phyloP scores from a whole-genome alignment of 2,797 vertebrate species.

The Hoplostethus atlanticus region DNA sequence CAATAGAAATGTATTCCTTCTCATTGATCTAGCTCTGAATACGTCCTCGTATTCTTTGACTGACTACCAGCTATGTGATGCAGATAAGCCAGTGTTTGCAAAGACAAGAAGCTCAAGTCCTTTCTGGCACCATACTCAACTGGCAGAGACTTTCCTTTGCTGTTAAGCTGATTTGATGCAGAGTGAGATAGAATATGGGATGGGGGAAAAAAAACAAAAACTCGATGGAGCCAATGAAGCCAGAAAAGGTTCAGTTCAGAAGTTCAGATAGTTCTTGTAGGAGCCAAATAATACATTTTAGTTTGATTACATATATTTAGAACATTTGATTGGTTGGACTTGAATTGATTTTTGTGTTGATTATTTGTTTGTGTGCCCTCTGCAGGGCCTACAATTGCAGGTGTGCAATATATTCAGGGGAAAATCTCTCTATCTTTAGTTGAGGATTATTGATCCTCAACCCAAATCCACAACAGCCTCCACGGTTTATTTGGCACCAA shows the following conservation, averaged over 20 bases:
- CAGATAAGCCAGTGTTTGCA: background rate
- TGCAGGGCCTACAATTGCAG: too few relatives aligned
- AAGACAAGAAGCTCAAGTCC: background rate
- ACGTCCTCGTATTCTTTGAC: background rate
- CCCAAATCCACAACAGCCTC: too few relatives aligned
- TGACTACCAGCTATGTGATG: background rate
- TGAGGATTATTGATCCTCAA: too few relatives aligned
- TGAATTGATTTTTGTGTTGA: too few relatives aligned
- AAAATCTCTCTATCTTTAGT: too few relatives aligned
- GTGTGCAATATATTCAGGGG: too few relatives aligned
- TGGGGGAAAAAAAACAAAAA: background rate
- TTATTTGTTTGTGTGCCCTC: too few relatives aligned
- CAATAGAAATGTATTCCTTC: too few relatives aligned
- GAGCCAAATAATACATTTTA: too few relatives aligned
- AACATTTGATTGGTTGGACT: too few relatives aligned
- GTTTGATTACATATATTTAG: too few relatives aligned
- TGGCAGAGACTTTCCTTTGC: background rate
- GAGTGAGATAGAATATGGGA: background rate
- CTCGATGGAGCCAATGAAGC: background rate
- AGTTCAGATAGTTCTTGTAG: background rate
- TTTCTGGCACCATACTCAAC: background rate
- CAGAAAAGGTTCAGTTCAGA: background rate
- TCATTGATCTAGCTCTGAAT: background rate
- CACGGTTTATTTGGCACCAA: too few relatives aligned
- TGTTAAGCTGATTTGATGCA: background rate